Conservation (phyloP, 2,888 invertebrate genomes). For the Ischnura elegans region DNA sequence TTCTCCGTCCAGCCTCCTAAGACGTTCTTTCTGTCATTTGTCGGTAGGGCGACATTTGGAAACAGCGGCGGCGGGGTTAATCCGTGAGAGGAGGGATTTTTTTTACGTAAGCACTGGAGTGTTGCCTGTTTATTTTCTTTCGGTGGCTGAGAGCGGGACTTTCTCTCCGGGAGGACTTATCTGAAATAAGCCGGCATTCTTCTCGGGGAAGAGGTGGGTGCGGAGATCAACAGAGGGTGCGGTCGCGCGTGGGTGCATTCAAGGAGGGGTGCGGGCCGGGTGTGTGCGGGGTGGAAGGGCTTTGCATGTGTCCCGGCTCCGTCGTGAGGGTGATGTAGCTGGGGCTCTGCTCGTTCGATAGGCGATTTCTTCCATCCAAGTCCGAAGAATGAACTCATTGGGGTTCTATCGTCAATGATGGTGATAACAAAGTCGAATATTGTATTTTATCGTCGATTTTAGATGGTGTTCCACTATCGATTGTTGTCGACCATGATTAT, state of each 20-base stretch:
- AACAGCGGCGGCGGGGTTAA: slow-evolving; percentile 22
- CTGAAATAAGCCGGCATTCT: slow-evolving; percentile 62
- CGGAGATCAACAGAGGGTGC: slow-evolving; percentile 14
- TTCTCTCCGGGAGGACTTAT: slow-evolving; percentile 43
- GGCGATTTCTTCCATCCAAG: too few relatives aligned
- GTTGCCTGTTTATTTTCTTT: too few relatives aligned
- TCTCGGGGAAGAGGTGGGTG: not conserved
- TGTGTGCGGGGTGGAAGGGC: not conserved
- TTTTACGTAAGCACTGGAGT: not conserved
- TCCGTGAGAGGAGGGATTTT: not conserved
- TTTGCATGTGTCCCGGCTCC: too few relatives aligned
- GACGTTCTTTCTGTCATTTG: slow-evolving; percentile 39
- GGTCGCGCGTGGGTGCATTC: not conserved
- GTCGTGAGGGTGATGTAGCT: too few relatives aligned
- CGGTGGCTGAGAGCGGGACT: not conserved
- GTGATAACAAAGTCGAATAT: too few relatives aligned
- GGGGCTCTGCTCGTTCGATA: too few relatives aligned
- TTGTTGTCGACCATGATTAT: too few relatives aligned
- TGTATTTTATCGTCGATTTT: too few relatives aligned
- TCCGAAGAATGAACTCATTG: too few relatives aligned
- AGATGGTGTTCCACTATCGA: too few relatives aligned
- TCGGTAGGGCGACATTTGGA: slow-evolving; percentile 61
- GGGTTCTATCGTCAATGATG: too few relatives aligned
- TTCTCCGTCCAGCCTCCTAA: slow-evolving; percentile 10
- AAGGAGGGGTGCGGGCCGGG: not conserved